A percentile compares a stretch with the other conserved stretches of the same genome.
Evolutionary conservation across 2,113 vertebrate species (phyloP).

Genomic region (Hoplias malabaricus): DNA sequence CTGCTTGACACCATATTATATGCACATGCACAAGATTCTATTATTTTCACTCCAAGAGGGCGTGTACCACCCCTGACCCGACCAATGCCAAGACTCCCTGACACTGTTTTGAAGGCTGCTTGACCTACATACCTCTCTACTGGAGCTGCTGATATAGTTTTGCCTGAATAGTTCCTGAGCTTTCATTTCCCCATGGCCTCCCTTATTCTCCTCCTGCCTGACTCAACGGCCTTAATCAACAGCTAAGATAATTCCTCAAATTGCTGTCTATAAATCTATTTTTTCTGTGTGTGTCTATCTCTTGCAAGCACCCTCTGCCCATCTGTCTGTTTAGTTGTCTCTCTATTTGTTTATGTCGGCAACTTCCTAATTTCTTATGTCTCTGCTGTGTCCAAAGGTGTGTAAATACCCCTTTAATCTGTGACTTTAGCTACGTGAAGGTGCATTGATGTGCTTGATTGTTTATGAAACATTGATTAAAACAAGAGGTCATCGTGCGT

Average conservation of each 20-base stretch:
- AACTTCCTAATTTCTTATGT: neutral
- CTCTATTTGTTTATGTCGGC: no score
- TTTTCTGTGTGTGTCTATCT: neutral
- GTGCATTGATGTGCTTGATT: no score
- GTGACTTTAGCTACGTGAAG: no score
- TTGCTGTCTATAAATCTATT: slow-evolving; percentile 1
- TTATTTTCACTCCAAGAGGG: neutral
- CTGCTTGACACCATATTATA: slow-evolving; percentile 45
- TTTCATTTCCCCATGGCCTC: slow-evolving; percentile 44
- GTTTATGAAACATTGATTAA: no score
- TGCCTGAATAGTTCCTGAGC: slow-evolving; percentile 60
- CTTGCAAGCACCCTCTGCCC: neutral
- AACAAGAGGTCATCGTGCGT: no score
- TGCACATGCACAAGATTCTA: neutral
- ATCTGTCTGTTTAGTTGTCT: neutral
- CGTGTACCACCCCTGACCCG: neutral
- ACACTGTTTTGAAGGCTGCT: slow-evolving; percentile 44
- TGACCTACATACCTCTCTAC: slow-evolving; percentile 58
- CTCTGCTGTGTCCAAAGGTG: neutral
- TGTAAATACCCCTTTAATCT: no score
- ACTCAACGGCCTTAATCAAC: neutral
- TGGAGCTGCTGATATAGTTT: slow-evolving; percentile 58
- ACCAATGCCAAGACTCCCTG: neutral
- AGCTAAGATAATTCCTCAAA: slow-evolving; percentile 24
- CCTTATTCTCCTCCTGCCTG: neutral